phyloP scores from a whole-genome alignment of 2,888 invertebrate genomes.

The Nomada goodeniana region DNA sequence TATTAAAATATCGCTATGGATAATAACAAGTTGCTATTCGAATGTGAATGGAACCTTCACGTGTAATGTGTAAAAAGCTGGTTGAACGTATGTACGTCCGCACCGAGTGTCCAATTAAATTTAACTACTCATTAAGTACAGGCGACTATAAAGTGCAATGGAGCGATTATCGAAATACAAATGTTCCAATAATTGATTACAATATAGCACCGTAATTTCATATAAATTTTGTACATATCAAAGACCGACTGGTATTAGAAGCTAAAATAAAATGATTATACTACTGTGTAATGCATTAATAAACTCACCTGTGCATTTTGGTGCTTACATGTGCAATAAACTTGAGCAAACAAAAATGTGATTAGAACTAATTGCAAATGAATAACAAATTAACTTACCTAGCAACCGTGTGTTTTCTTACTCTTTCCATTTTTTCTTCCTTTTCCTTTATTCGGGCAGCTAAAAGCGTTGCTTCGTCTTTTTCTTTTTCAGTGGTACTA shows the following conservation, averaged over 20 bases:
- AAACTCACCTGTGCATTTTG: too few relatives aligned
- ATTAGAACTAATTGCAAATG: too few relatives aligned
- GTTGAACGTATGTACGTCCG: too few relatives aligned
- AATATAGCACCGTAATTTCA: too few relatives aligned
- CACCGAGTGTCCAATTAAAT: background rate
- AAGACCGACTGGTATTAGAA: too few relatives aligned
- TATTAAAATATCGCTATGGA: conserved; percentile 36
- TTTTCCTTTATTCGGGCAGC: conserved; percentile 90
- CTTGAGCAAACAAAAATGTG: too few relatives aligned
- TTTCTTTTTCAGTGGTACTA: conserved; percentile 92
- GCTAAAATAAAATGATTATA: too few relatives aligned
- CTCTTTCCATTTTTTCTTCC: conserved; percentile 85
- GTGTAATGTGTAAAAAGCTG: conserved; percentile 7
- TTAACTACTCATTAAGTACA: background rate
- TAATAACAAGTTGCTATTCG: conserved; percentile 41
- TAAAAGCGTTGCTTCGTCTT: conserved; percentile 93
- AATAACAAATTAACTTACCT: conserved; percentile 82
- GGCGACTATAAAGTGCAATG: background rate
- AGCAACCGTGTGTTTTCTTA: conserved; percentile 85
- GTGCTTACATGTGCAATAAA: too few relatives aligned
- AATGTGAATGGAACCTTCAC: background rate
- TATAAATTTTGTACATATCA: too few relatives aligned
- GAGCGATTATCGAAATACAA: too few relatives aligned
- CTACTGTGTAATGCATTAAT: too few relatives aligned
- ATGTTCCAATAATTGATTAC: too few relatives aligned